Conservation (phyloP, 1,140 invertebrate genomes). For the Brachionus plicatilis region DNA sequence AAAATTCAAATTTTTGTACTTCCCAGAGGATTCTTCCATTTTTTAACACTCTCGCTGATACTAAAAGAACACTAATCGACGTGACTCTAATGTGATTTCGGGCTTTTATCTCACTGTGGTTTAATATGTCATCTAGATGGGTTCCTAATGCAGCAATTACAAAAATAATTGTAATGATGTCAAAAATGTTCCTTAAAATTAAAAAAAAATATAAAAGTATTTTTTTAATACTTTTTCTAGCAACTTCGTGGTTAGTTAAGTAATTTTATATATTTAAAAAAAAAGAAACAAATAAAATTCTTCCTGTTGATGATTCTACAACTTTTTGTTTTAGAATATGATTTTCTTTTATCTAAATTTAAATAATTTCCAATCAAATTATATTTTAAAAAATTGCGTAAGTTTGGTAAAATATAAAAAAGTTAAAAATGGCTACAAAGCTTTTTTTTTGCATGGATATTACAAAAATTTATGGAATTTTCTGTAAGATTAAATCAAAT, state of each 20-base stretch:
- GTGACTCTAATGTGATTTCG: neutral
- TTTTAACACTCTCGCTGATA: neutral
- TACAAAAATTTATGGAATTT: too few species aligned
- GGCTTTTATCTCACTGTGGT: neutral
- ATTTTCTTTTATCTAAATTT: too few species aligned
- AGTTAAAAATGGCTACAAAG: too few species aligned
- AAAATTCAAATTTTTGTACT: neutral
- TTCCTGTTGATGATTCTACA: too few species aligned
- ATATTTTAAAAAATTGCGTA: too few species aligned
- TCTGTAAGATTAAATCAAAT: too few species aligned
- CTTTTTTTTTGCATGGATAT: too few species aligned
- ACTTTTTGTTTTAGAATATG: too few species aligned
- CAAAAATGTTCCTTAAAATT: neutral
- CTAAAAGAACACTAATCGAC: neutral
- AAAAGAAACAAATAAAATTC: neutral
- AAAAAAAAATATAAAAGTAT: neutral
- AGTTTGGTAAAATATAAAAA: too few species aligned
- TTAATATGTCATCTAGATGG: neutral
- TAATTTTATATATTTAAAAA: neutral
- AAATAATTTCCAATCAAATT: too few species aligned
- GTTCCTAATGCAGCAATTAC: neutral
- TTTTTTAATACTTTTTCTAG: neutral
- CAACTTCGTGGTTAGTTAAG: neutral
- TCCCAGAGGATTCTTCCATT: neutral
- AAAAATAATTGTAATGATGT: neutral